Evolutionary conservation across 2,113 vertebrate genomes (phyloP).

Genomic region (Sphyrna mokarran): DNA sequence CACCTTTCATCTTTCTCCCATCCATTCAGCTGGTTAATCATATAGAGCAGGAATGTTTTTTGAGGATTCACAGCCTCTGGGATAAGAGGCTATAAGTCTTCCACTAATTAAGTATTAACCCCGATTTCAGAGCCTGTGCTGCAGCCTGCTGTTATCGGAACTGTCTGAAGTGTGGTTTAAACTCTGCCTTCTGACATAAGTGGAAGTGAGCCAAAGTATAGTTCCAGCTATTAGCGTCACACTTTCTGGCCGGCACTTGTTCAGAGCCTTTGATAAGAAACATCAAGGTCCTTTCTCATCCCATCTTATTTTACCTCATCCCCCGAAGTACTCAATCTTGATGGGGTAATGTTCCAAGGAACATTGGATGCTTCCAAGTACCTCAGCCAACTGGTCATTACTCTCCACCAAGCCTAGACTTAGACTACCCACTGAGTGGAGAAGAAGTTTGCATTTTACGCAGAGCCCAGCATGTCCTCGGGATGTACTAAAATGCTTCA

Average conservation of each 20-base stretch:
- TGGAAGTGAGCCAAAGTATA: neutral
- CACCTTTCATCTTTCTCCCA: neutral
- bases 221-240: neutral
- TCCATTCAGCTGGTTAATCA: neutral
- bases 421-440: neutral
- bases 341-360: neutral
- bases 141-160: neutral
- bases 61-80: neutral
- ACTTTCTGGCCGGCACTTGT: neutral
- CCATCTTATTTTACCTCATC: neutral
- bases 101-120: neutral
- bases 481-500: neutral
- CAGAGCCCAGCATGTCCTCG: neutral
- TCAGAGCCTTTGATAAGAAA: neutral
- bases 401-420: neutral
- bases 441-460: neutral
- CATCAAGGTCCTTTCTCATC: neutral
- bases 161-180: neutral
- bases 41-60: neutral
- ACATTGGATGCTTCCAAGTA: neutral
- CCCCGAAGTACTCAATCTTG: neutral
- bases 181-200: neutral
- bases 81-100: neutral
- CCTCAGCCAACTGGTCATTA: neutral
- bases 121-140: neutral